A percentile compares a stretch with the other conserved stretches of the same genome.
Evolutionary conservation across 2,888 invertebrate genomes (phyloP).

Genomic region (Cephus pulcher): DNA sequence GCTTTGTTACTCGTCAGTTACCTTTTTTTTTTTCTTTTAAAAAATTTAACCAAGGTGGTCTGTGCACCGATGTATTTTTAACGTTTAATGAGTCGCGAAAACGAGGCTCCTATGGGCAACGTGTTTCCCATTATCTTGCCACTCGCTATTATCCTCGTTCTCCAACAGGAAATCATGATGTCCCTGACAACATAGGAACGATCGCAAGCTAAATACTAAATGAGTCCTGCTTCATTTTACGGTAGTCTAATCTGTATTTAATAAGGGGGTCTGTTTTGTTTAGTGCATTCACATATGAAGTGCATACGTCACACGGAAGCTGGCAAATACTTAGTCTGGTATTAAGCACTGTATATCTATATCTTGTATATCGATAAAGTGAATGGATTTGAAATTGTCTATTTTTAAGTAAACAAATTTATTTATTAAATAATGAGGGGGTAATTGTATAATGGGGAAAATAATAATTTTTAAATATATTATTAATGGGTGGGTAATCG

Average conservation of each 20-base stretch:
- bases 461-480: not conserved
- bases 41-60: slow-evolving; percentile 18
- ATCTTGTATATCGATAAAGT: not conserved
- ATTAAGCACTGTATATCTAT: not conserved
- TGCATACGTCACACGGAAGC: not conserved
- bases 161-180: not conserved
- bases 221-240: not conserved
- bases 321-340: not conserved
- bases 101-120: slow-evolving; percentile 21
- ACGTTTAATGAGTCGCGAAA: slow-evolving; percentile 28
- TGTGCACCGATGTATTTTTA: slow-evolving; percentile 10
- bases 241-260: slow-evolving; percentile 19
- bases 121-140: slow-evolving; percentile 13
- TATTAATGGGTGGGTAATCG: not conserved
- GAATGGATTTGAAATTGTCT: not conserved
- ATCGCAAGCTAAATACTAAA: not conserved
- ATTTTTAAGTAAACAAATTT: not conserved
- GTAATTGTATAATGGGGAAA: not conserved
- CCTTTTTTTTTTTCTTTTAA: not conserved
- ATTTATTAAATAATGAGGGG: not conserved
- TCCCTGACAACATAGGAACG: not conserved
- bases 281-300: not conserved
- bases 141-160: not conserved
- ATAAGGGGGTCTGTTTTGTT: slow-evolving; percentile 18
- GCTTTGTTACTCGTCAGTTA: slow-evolving; percentile 9